Conservation (phyloP, 2,113 vertebrate species). For the human (Homo sapiens) region GRCh38 chr15:97412501-97413000, state of each 20-base stretch:
- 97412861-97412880: background rate
- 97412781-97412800: background rate
- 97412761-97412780: background rate
- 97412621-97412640: background rate
- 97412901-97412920: background rate
- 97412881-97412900: background rate
- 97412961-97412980: background rate
- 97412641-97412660: slow-evolving; percentile 55
- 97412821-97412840: background rate
- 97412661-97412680: slow-evolving; percentile 9
- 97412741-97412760: background rate
- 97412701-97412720: background rate
- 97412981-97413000: background rate
- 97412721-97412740: background rate
- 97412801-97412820: background rate
- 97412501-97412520: slow-evolving; percentile 40
- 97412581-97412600: slow-evolving; percentile 26
- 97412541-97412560: slow-evolving; percentile 35
- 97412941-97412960: background rate
- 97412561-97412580: slow-evolving; percentile 40
- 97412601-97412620: slow-evolving; percentile 62
- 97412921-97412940: background rate
- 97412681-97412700: background rate
- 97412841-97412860: background rate
- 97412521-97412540: slow-evolving; percentile 49